Evolutionary conservation across 2,888 invertebrate species (phyloP).

Genomic region (Galerucella nymphaeae): DNA sequence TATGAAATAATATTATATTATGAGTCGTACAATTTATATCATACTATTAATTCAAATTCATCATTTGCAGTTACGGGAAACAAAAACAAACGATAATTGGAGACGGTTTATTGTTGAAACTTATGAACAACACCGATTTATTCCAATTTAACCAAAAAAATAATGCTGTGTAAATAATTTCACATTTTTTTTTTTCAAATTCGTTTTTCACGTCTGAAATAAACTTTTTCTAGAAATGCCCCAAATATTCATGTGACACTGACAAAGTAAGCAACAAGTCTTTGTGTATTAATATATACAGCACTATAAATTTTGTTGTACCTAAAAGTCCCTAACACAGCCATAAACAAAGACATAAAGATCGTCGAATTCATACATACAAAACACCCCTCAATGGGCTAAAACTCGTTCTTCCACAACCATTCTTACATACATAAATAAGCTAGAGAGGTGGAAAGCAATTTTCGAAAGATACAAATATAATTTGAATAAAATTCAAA

Average conservation of each 20-base stretch:
- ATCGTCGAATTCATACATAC: conserved; percentile 24
- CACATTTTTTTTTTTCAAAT: too few relatives aligned
- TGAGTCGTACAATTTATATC: too few relatives aligned
- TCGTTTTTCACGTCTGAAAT: too few relatives aligned
- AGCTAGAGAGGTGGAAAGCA: not conserved
- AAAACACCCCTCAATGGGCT: conserved; percentile 20
- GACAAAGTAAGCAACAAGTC: conserved; percentile 25
- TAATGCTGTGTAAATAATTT: too few relatives aligned
- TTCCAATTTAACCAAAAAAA: too few relatives aligned
- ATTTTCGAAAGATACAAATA: not conserved
- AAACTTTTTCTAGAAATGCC: too few relatives aligned
- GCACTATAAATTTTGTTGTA: conserved; percentile 18
- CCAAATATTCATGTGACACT: not conserved
- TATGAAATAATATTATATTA: too few relatives aligned
- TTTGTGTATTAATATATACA: conserved; percentile 21
- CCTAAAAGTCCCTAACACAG: conserved; percentile 19
- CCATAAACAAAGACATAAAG: conserved; percentile 31
- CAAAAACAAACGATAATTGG: too few relatives aligned
- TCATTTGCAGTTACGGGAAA: too few relatives aligned
- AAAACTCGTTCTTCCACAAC: not conserved
- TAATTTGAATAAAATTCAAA: not conserved
- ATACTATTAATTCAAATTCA: too few relatives aligned
- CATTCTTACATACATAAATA: conserved; percentile 18
- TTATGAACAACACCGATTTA: too few relatives aligned
- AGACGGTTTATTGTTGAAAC: too few relatives aligned